Base-by-base conservation (phyloP, 1,140 invertebrate genomes). In the Pseudomyrmex gracilis region DNA sequence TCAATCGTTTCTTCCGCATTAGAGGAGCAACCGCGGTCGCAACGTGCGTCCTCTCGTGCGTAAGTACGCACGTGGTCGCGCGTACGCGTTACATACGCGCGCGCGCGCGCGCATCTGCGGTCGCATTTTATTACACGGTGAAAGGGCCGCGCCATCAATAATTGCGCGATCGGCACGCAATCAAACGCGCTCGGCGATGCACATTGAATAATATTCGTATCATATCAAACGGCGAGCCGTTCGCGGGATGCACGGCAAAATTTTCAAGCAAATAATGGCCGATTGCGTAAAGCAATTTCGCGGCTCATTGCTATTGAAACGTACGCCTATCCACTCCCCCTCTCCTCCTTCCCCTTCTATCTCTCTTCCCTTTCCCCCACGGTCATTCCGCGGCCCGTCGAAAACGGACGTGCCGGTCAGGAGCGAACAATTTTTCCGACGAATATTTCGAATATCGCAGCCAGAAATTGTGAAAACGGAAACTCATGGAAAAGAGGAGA, bases 231-330 rank as follows among this genome's bases (percentile, higher is more conserved):
- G 85, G 22, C 84, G 73, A 63, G 20, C 34, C 49, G 74, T 80
- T 89, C 85, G 61, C 66, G 74, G 34, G 85, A 84, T 84, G 58
- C 74, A 73, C 68, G 71, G 85, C 82, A 82, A 89, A 90, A 88
- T 90, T 90, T 90, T 90, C 88, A 82, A 74, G 73, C 84, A 87
- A 89, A 89, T 91, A 89, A 90, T 90, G 77, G 84, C 86, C 85
- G 85, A 85, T 89, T 88, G 90, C 87, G 87, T 90, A 90, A 89
- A 90, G 89, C 90, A 91, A 91, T 91, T 91, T 91, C 88, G 82
- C 87, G 88, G 88, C 82, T 91, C 90, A 90, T 91, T 90, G 89
- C 80, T 73, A 61, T 73, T 70, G 76, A 89, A 89, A 87, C 85
- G 82, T 84, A 89, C 73, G 51, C 71, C 82, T 67, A 64, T 68